These are phyloP conservation scores for Camelus dromedarius DNA, from an alignment of 2,113 vertebrate genomes.

Conservation along the genomic window DNA sequence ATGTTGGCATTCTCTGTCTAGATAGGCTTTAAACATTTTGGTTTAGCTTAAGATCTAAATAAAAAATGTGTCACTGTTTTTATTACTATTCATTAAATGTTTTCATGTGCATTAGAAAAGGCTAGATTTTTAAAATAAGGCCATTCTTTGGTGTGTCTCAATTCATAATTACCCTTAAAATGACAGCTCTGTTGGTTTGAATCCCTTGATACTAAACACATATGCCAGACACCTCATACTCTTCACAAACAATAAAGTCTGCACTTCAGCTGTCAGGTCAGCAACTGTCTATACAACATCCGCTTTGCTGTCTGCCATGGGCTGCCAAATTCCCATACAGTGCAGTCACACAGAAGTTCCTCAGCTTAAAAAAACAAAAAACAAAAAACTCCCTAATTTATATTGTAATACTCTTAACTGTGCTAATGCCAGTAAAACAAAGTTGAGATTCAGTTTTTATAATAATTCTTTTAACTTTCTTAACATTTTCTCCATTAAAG, in stretches of 20 bases:
- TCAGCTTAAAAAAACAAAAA: not conserved
- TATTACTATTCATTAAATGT: not conserved
- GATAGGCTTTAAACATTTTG: rapidly evolving
- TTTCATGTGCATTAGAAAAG: not conserved
- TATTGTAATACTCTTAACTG: not conserved
- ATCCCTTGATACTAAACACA: not conserved
- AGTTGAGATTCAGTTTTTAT: not conserved
- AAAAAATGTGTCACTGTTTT: not conserved
- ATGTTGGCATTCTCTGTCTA: not conserved
- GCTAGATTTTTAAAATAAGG: not conserved
- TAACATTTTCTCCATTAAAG: not conserved
- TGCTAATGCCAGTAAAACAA: not conserved
- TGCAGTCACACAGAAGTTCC: not conserved
- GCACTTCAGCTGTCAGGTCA: not conserved
- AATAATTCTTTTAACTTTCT: not conserved
- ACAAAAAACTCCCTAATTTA: not conserved
- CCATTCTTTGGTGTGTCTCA: not conserved
- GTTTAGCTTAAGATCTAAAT: not conserved
- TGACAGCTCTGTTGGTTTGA: not conserved
- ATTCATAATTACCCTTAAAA: not conserved
- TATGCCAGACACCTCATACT: not conserved
- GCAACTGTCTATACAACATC: not conserved
- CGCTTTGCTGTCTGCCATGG: not conserved
- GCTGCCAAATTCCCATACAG: not conserved
- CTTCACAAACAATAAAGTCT: conserved; percentile 47